Evolutionary conservation across 2,888 invertebrate species (phyloP).

Genomic region (Epistrophe eligans): DNA sequence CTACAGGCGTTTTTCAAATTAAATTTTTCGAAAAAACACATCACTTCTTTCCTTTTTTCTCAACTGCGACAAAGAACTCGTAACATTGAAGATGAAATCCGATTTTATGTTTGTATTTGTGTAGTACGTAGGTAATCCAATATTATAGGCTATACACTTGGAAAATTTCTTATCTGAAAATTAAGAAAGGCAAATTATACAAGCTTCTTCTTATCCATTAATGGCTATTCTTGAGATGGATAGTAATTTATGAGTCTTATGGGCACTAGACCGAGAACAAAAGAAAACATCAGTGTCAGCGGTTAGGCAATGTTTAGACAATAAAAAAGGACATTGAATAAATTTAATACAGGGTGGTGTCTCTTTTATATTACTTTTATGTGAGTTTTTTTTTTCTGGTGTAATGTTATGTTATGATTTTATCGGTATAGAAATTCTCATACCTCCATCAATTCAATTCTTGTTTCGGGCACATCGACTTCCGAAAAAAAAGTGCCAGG

Average conservation of each 20-base stretch:
- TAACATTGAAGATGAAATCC: background rate
- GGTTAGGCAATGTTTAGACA: background rate
- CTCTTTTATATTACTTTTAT: background rate
- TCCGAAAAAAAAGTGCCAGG: no score
- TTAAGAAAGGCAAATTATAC: background rate
- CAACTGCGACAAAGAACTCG: background rate
- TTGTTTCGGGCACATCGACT: no score
- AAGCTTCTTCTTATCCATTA: slow-evolving; percentile 2
- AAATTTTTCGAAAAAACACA: slow-evolving; percentile 14
- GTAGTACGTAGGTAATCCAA: slow-evolving; percentile 1
- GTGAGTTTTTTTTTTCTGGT: background rate
- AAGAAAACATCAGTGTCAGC: slow-evolving; percentile 26
- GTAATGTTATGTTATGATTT: background rate
- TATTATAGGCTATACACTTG: background rate
- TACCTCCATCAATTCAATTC: no score
- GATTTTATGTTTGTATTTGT: background rate
- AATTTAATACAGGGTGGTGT: slow-evolving; percentile 4
- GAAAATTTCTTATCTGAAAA: slow-evolving; percentile 2
- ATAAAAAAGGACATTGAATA: slow-evolving; percentile 4
- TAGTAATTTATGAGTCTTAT: slow-evolving; percentile 4
- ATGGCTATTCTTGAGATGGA: slow-evolving; percentile 2
- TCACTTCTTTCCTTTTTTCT: background rate
- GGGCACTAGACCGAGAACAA: slow-evolving; percentile 7
- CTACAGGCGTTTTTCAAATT: slow-evolving; percentile 5
- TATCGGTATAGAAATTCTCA: no score